Base-by-base conservation (phyloP, 1,140 invertebrate species). In the Saccostrea glomerata region DNA sequence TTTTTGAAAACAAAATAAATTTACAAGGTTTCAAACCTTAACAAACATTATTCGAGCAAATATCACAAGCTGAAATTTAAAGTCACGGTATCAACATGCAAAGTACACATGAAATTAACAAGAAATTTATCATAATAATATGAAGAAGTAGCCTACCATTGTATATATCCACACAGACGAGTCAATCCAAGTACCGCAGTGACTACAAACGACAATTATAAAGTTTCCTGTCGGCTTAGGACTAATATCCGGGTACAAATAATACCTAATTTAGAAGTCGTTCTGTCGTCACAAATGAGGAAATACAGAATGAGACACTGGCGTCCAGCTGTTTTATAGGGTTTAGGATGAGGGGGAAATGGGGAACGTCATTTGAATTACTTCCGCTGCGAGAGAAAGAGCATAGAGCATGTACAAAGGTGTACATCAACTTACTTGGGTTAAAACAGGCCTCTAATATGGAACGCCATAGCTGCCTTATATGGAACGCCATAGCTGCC, bases 201-300 rank as follows among this genome's bases (percentile, higher is more conserved):
- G 70, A 36, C 15, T 30, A 30, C 70, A 77, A 23, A 36, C 70
- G 30, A 36, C 20, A 73, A 73, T 30, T 77, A 20, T 63, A n/a
- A 15, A 77, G 70, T 77, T 77, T 77, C 70, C 70, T 77, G 70
- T 77, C 25, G 25, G 25, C 23, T 30, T 13, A 77, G 25, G 11
- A 30, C 25, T 36, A 2, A 25, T 73, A 77, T 30, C 70, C 70
- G 23, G 23, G 70, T 36, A 25, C 30, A 13, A 15, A 63, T n/a
- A 36, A 77, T 77, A 77, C 30, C 70, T 77, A 30, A 77, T 77
- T 77, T 77, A 77, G 70, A 36, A 77, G 70, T 77, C 70, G 70
- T 25, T 77, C 15, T 25, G 13, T 63, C 17, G 58, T n/a, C 58
- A 63, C 30, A 25, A 77, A 77, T 11, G 13, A 77, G 70, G 70